Base-by-base conservation (phyloP, 2,113 vertebrate genomes). In the Nicator chloris region DNA sequence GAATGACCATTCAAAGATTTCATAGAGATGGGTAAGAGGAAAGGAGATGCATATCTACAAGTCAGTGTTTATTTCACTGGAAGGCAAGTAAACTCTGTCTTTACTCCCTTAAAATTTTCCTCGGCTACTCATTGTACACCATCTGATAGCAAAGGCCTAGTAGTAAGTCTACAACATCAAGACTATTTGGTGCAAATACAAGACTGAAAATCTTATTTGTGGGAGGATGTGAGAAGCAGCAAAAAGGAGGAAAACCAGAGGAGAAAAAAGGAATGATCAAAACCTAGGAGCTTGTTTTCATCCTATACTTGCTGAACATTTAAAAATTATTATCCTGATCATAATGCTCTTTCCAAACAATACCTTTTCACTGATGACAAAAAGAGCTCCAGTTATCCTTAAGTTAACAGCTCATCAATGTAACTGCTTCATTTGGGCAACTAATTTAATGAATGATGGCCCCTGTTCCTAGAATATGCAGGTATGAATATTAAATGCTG, bases 361-460 rank as follows among this genome's bases (percentile, higher is more conserved):
- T 31, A 31, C 4, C 17, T 73, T 91, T 88, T 56, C 31, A 64
- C 49, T 64, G 39, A 53, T 35, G 26, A 71, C 40, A 78, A 56
- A 91, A 92, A 94, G 68, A 92, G 87, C 22, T 94, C 86, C 66
- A 75, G 88, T 44, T 60, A 91, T 95, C 59, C 89, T 92, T 83
- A 63, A 90, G 37, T 86, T 81, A 90, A 91, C 84, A 96, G 83
- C 40, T 93, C 16, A 75, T 92, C 92, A 96, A 92, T 96, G n/a
- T 96, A 97, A 85, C 65, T 93, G 68, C 68, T 82, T 97, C 88
- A 89, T 95, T 61, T 95, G 66, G 49, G 42, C 59, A 90, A 79
- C 93, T 93, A 92, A 94, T 95, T 82, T 96, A 42, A 92, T 89
- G 94, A 97, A 87, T 91, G 95, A 97, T 89, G 75, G 94, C 68